Base-by-base conservation (phyloP, 2,113 vertebrate genomes). In the Lipophrys pholis region DNA sequence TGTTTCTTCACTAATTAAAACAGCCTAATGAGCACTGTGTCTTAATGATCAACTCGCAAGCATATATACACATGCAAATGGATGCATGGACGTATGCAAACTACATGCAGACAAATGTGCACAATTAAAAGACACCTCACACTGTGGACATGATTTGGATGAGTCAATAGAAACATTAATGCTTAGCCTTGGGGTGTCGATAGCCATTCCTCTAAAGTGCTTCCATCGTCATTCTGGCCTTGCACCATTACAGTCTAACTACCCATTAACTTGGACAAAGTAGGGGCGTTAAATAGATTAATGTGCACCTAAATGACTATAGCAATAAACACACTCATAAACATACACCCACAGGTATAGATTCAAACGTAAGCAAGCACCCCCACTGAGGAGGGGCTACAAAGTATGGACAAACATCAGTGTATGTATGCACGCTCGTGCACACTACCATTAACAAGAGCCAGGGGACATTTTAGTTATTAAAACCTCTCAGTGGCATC, bases 261-360 rank as follows among this genome's bases (percentile, higher is more conserved):
- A 80, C 71, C 87, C 81, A 89, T 89, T 93, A 83, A 69, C 58
- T 81, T 71, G 76, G 81, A 90, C 86, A 84, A 81, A 84, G 83
- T 36, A 67, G 68, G 72, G 65, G 66, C 21, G 66, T 88, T 89
- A 87, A 89, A 81, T 76, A 82, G 82, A 89, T 89, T 82, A 86
- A 89, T 90, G 81, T 81, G 60, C 53, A 69, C 65, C 78, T 85
- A 82, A 85, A 86, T 83, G 76, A 88, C 80, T 74, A 78, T 17
- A 76, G 85, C 82, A 76, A 88, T 88, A 90, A 89, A 90, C 81
- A 81, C 73, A 72, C 70, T 78, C 77, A 82, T 89, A 83, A 90
- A 90, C 81, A 86, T 70, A 64, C 84, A 86, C 89, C 87, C 83
- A 82, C 76, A 86, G 76, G 79, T 86, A 84, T 80, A 41, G 73